Conservation (phyloP, 2,888 invertebrate species). For the Drosophila hawaiiensis region DNA sequence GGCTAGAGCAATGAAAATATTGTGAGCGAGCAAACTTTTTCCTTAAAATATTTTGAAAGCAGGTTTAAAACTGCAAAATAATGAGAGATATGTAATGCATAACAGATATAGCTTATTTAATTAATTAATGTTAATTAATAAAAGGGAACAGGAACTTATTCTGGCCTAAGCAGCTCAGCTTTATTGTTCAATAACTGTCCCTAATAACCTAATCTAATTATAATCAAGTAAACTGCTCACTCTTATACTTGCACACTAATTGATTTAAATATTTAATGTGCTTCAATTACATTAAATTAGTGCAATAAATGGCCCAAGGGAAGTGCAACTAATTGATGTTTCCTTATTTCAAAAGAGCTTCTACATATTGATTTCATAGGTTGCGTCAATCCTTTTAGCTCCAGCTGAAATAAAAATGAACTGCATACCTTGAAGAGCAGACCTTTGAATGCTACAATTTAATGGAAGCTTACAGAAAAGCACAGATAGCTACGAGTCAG, state of each 20-base stretch:
- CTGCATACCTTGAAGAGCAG: neutral
- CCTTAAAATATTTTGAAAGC: neutral
- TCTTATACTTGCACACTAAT: neutral
- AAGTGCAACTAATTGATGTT: neutral
- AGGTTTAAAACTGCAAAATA: neutral
- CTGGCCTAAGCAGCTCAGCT: neutral
- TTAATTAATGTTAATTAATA: neutral
- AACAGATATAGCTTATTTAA: neutral
- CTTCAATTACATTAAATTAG: neutral
- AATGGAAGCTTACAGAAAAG: slow-evolving; percentile 10
- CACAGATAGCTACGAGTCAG: slow-evolving; percentile 18
- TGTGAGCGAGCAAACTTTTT: neutral
- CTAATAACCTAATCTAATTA: neutral
- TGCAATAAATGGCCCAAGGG: neutral
- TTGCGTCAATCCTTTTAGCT: slow-evolving; percentile 8
- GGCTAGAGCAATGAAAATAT: neutral
- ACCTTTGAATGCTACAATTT: slow-evolving; percentile 9
- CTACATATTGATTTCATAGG: slow-evolving; percentile 17
- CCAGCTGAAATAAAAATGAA: neutral
- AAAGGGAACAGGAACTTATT: neutral
- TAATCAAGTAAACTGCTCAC: neutral
- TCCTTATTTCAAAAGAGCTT: neutral
- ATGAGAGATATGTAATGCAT: neutral
- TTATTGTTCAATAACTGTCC: neutral
- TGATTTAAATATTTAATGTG: neutral